phyloP scores from a whole-genome alignment of 2,113 vertebrate genomes.

The Copsychus sechellarum region DNA sequence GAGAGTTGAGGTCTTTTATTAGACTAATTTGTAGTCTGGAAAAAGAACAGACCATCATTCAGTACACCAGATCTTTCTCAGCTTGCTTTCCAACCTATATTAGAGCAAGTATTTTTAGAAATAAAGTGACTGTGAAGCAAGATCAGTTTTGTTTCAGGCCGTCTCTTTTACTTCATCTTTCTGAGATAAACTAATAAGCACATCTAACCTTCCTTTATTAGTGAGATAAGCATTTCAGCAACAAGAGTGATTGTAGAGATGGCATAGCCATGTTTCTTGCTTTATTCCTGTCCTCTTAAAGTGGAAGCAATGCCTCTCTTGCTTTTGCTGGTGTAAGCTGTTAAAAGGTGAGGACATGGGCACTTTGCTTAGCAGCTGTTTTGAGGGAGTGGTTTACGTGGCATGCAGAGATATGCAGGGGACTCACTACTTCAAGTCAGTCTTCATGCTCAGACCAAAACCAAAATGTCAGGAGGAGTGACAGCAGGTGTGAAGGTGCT shows the following conservation, averaged over 20 bases:
- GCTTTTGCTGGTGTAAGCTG: not conserved
- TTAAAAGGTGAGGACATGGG: not conserved
- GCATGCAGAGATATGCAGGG: fast-evolving
- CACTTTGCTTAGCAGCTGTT: not conserved
- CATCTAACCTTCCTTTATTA: not conserved
- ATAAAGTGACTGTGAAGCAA: not conserved
- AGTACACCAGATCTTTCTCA: not conserved
- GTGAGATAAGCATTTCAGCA: not conserved
- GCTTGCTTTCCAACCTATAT: not conserved
- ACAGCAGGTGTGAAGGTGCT: not conserved
- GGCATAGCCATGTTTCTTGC: not conserved
- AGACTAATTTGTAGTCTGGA: not conserved
- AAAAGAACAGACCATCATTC: not conserved
- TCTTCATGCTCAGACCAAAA: not conserved
- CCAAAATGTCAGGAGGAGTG: not conserved
- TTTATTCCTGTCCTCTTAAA: not conserved
- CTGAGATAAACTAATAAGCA: not conserved
- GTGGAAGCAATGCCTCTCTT: not conserved
- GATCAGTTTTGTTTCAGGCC: not conserved
- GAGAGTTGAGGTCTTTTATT: not conserved
- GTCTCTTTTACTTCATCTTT: not conserved
- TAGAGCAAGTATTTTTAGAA: not conserved
- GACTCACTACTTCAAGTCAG: not conserved
- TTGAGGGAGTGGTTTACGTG: not conserved
- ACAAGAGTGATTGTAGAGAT: not conserved